phyloP scores from a whole-genome alignment of 1,140 invertebrate species.

The Linepithema humile region DNA sequence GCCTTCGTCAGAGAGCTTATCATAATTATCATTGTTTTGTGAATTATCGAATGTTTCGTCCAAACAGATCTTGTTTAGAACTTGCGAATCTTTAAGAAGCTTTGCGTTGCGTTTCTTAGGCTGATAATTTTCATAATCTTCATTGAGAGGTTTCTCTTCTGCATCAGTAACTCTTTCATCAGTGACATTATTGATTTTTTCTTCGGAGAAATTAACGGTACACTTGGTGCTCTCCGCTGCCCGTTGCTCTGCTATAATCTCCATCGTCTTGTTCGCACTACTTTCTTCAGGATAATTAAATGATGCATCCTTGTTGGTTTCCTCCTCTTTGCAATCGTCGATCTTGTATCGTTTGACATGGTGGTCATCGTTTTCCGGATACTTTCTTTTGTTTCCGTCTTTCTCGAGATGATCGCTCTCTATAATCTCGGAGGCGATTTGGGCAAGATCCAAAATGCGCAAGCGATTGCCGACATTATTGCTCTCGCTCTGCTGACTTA shows the following conservation, averaged over 20 bases:
- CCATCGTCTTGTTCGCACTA: neutral
- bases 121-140: neutral
- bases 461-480: constrained; percentile 88
- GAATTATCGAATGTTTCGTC: neutral
- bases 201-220: constrained; percentile 64
- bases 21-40: neutral
- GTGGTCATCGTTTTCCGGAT: constrained; percentile 75
- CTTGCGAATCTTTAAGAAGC: neutral
- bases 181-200: neutral
- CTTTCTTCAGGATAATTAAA: constrained; percentile 19
- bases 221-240: constrained; percentile 49
- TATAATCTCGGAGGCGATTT: constrained; percentile 69
- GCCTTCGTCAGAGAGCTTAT: constrained; percentile 14
- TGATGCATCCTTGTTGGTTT: neutral
- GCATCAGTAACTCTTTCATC: neutral
- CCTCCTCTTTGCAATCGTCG: constrained; percentile 17
- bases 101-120: neutral
- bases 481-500: constrained; percentile 72
- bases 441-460: no score
- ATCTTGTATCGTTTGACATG: constrained; percentile 64
- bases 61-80: no score
- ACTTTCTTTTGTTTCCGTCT: constrained; percentile 72
- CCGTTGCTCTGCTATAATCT: neutral
- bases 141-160: neutral
- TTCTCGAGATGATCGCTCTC: constrained; percentile 56